Conservation (phyloP, 1,140 invertebrate genomes). For the Drosophila biarmipes region DNA sequence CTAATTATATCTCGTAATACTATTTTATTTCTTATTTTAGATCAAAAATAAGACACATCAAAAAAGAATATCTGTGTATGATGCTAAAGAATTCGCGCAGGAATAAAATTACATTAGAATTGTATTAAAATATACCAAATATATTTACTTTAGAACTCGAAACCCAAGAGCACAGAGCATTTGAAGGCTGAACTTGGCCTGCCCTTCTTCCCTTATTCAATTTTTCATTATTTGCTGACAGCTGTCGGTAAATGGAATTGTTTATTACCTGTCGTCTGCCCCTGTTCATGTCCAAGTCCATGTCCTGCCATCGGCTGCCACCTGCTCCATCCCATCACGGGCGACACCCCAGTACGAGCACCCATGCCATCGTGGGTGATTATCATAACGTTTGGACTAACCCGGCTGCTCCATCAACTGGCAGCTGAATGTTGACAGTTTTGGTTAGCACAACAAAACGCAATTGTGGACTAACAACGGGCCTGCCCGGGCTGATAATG, state of each 20-base stretch:
- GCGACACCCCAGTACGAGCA: neutral
- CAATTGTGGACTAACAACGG: constrained; percentile 45
- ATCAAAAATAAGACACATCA: no score
- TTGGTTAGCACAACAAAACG: constrained; percentile 65
- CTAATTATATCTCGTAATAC: neutral
- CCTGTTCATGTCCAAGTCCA: constrained; percentile 29
- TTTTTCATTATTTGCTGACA: constrained; percentile 81
- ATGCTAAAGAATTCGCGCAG: no score
- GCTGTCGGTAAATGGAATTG: constrained; percentile 82
- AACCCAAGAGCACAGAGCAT: neutral
- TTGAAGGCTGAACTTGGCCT: neutral
- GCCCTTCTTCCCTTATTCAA: constrained; percentile 51
- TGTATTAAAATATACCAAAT: neutral
- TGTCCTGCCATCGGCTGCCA: constrained; percentile 18
- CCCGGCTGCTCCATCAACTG: constrained; percentile 31
- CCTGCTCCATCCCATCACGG: constrained; percentile 11
- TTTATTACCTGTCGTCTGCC: constrained; percentile 70
- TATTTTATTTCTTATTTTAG: no score
- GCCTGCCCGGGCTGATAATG: constrained; percentile 14
- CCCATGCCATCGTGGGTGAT: constrained; percentile 41
- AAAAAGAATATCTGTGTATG: no score
- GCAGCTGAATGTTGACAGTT: constrained; percentile 67
- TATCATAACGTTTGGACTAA: constrained; percentile 69
- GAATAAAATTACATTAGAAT: neutral
- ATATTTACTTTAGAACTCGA: neutral